phyloP scores from a whole-genome alignment of 2,113 vertebrate species.

The Sapayoa aenigma region DNA sequence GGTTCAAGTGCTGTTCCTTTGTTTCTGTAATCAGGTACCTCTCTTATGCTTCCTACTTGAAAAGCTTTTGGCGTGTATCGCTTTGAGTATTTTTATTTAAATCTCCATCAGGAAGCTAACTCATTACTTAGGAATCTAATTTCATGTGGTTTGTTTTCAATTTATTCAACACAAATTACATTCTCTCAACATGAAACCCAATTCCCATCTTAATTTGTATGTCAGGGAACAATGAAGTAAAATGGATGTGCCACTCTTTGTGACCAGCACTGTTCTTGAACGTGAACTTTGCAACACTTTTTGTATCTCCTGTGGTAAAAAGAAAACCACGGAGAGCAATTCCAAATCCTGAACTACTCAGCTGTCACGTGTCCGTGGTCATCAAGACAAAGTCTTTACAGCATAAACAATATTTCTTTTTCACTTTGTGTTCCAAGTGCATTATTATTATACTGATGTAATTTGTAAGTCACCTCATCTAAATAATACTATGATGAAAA shows the following conservation, averaged over 20 bases:
- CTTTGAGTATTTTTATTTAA: conserved; percentile 33
- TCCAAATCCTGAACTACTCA: background rate
- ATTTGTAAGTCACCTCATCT: background rate
- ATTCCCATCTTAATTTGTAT: background rate
- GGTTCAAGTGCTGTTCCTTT: background rate
- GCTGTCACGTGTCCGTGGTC: background rate
- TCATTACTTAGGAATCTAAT: background rate
- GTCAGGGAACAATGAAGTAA: background rate
- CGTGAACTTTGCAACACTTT: background rate
- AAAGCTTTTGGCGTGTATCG: background rate
- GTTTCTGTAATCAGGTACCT: background rate
- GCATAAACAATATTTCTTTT: background rate
- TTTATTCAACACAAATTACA: background rate
- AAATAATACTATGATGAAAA: background rate
- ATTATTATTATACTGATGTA: background rate
- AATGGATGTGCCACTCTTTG: background rate
- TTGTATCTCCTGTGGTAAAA: background rate
- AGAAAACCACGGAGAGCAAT: background rate
- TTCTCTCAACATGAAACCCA: background rate
- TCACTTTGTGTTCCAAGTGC: background rate
- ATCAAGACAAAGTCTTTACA: background rate
- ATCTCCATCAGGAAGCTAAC: background rate
- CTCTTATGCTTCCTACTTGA: background rate
- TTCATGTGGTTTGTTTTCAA: conserved; percentile 9
- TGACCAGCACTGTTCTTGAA: background rate